Percentiles rank a stretch among this genome's conserved stretches.
Conservation (phyloP, 2,797 vertebrate genomes). For the Molossus molossus region DNA sequence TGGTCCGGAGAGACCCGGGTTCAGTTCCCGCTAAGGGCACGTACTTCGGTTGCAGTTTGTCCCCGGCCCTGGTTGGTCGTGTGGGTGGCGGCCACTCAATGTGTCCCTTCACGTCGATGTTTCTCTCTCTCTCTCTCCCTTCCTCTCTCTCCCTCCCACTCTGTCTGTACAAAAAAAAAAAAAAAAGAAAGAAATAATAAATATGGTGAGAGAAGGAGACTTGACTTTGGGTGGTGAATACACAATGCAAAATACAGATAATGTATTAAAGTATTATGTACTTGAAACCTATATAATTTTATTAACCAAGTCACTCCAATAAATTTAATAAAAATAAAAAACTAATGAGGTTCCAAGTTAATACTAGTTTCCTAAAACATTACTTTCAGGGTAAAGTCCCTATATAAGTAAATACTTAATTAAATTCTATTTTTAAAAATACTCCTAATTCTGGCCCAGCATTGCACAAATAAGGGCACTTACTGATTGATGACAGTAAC, state of each 20-base stretch:
- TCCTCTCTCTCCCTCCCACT: too few species aligned
- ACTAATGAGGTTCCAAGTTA: conserved; percentile 42
- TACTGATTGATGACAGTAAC: not conserved
- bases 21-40: too few species aligned
- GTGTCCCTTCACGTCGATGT: too few species aligned
- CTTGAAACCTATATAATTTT: not conserved
- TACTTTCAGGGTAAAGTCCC: conserved; percentile 29
- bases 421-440: conserved; percentile 47
- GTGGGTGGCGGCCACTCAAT: too few species aligned
- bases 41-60: too few species aligned
- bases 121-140: too few species aligned
- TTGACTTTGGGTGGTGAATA: not conserved
- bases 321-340: not conserved
- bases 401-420: conserved; percentile 3
- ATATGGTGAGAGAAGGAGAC: not conserved
- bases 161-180: too few species aligned
- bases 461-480: not conserved
- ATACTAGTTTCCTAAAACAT: conserved; percentile 49
- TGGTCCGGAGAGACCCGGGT: too few species aligned
- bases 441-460: not conserved
- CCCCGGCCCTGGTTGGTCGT: too few species aligned
- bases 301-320: not conserved
- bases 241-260: not conserved
- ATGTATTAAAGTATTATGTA: not conserved
- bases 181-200: not conserved